Conservation (phyloP, 2,113 vertebrate genomes). For the Chloebia gouldiae region DNA sequence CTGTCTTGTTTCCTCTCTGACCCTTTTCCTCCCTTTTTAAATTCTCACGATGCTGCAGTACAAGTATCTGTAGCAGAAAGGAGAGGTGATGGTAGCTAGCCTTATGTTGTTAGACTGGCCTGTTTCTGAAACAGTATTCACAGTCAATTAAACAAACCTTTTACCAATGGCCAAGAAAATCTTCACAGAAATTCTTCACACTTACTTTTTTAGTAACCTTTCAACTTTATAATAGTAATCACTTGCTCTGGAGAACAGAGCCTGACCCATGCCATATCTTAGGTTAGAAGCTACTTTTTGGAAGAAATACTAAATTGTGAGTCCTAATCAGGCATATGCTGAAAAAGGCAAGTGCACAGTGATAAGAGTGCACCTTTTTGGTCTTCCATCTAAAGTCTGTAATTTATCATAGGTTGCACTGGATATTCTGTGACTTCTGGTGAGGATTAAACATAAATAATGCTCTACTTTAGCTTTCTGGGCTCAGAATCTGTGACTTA, state of each 20-base stretch:
- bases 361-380: background rate
- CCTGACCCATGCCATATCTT: background rate
- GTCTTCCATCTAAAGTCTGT: background rate
- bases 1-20: background rate
- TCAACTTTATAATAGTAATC: background rate
- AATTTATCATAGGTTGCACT: background rate
- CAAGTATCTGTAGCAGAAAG: background rate
- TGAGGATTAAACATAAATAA: background rate
- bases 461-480: background rate
- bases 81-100: background rate
- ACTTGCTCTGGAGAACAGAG: background rate
- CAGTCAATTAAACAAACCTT: background rate
- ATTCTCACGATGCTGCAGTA: background rate
- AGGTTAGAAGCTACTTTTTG: background rate
- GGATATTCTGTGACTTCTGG: background rate
- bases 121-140: background rate
- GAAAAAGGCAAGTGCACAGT: background rate
- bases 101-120: background rate
- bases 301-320: background rate
- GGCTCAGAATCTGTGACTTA: background rate
- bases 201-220: background rate
- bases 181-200: background rate
- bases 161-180: background rate
- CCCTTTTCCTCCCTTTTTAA: rapidly evolving
- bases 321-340: background rate